A percentile compares a stretch with the other conserved stretches of the same genome.
phyloP scores from a whole-genome alignment of 2,888 invertebrate genomes.

The Phyllotreta cruciferae region DNA sequence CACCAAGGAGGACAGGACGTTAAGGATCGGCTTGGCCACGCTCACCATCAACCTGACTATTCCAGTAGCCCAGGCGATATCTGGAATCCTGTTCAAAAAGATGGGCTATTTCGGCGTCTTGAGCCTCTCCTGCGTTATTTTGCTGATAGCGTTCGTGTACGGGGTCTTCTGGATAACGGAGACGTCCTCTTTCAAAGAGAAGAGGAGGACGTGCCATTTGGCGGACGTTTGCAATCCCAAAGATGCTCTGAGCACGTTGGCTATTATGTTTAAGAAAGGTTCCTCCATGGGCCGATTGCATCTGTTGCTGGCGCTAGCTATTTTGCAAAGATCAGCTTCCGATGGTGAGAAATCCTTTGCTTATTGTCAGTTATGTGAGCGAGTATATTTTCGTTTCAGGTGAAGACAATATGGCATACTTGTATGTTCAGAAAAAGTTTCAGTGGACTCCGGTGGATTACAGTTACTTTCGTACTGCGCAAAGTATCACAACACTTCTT shows the following conservation, averaged over 20 bases:
- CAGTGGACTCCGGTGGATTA: conserved; percentile 69
- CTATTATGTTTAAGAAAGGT: conserved; percentile 48
- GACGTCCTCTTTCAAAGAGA: conserved; percentile 35
- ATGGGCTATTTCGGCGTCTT: conserved; percentile 49
- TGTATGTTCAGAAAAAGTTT: conserved; percentile 67
- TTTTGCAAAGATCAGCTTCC: conserved; percentile 45
- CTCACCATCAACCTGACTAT: conserved; percentile 50
- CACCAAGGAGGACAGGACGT: conserved; percentile 65
- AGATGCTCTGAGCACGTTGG: conserved; percentile 53
- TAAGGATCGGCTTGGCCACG: conserved; percentile 67
- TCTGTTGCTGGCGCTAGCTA: conserved; percentile 48
- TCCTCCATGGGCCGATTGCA: conserved; percentile 44
- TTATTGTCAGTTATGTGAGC: not conserved
- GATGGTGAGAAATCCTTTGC: conserved; percentile 42
- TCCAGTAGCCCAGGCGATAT: conserved; percentile 51
- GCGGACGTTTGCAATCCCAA: conserved; percentile 53
- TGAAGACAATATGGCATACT: conserved; percentile 67
- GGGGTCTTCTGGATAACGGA: conserved; percentile 49
- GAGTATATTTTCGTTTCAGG: conserved; percentile 59
- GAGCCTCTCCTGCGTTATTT: conserved; percentile 45
- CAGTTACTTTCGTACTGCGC: conserved; percentile 66
- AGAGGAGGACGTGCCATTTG: conserved; percentile 39
- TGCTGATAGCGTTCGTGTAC: conserved; percentile 50
- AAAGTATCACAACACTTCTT: conserved; percentile 63
- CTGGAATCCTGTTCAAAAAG: conserved; percentile 50